Percentiles rank a stretch among this genome's conserved stretches.
Conservation (phyloP, 2,797 vertebrate genomes). For the Oreochromis grahami region DNA sequence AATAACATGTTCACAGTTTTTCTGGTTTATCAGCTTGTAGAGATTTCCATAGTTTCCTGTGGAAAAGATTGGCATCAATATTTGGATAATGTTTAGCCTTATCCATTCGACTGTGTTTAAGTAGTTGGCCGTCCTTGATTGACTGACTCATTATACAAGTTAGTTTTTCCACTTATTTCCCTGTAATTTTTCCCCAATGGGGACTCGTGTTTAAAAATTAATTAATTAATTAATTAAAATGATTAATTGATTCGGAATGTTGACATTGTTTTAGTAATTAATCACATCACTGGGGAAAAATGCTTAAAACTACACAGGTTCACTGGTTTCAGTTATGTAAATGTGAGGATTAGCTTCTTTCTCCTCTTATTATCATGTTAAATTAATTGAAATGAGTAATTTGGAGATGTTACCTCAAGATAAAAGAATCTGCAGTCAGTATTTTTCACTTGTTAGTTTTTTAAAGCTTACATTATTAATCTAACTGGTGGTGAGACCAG, state of each 20-base stretch:
- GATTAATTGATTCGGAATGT: background rate
- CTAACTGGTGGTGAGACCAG: background rate
- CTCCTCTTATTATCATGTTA: background rate
- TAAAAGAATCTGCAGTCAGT: background rate
- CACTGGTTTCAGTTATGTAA: background rate
- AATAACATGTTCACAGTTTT: background rate
- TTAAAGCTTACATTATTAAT: background rate
- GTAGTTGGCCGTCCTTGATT: background rate
- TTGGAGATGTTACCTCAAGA: background rate
- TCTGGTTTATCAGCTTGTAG: background rate
- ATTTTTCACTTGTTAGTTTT: background rate
- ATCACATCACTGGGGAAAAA: background rate
- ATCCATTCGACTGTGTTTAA: background rate
- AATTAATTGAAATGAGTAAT: background rate
- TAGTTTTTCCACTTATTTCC: background rate
- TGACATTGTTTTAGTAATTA: background rate
- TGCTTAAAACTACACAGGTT: background rate
- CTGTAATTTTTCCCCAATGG: background rate
- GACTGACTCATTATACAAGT: background rate
- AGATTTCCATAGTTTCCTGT: background rate
- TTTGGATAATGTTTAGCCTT: background rate
- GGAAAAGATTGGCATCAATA: background rate
- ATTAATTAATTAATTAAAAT: accelerated
- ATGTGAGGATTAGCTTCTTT: background rate
- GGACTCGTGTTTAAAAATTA: background rate